A percentile compares a stretch with the other conserved stretches of the same genome.
These are phyloP conservation scores for Panagrolaimus sp. DNA, from an alignment of 1,140 invertebrate genomes.

Conservation along the genomic window DNA sequence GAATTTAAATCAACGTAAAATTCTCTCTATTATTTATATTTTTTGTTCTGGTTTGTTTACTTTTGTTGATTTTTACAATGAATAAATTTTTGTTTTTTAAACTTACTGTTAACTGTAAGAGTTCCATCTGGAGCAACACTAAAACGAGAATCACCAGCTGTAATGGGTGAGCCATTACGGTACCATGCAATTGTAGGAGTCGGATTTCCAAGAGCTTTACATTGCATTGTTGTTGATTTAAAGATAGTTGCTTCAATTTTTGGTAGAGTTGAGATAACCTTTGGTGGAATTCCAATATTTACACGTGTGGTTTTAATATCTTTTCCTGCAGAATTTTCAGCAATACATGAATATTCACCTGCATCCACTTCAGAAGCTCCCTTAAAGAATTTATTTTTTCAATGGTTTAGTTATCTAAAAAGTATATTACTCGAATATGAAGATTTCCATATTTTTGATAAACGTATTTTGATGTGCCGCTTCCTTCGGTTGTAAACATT, in stretches of 20 bases:
- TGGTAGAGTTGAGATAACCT: background rate
- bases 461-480: background rate
- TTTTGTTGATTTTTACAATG: slow-evolving; percentile 14
- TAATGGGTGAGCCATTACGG: background rate
- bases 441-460: slow-evolving; percentile 13
- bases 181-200: slow-evolving; percentile 56
- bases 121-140: slow-evolving; percentile 47
- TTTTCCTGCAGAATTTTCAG: slow-evolving; percentile 60
- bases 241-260: slow-evolving; percentile 60
- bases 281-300: slow-evolving; percentile 57
- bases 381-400: slow-evolving; percentile 28
- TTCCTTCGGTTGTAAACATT: background rate
- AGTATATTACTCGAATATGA: slow-evolving; percentile 6
- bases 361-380: slow-evolving; percentile 49
- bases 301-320: slow-evolving; percentile 55
- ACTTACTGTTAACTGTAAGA: slow-evolving; percentile 37
- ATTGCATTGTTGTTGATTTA: slow-evolving; percentile 55
- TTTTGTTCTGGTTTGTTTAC: background rate
- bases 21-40: no score
- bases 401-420: background rate
- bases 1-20: background rate
- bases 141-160: slow-evolving; percentile 23
- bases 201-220: slow-evolving; percentile 57
- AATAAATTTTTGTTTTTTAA: background rate
- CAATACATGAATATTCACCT: slow-evolving; percentile 61